Base-by-base conservation (phyloP, 2,797 vertebrate species). In the Peromyscus aztecus region DNA sequence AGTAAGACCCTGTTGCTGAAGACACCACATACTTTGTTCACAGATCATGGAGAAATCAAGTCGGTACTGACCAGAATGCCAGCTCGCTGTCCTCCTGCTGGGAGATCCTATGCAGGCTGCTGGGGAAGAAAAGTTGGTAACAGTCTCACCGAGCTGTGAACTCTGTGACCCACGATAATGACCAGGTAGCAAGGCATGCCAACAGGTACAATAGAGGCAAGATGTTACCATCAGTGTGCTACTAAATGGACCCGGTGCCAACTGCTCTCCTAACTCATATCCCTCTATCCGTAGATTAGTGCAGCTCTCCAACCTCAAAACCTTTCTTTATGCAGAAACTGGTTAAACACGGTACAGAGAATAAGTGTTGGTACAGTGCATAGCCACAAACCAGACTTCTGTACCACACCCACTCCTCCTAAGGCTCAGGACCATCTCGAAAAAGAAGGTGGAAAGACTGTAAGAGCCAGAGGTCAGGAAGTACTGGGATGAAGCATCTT, bases 341-440 rank as follows among this genome's bases (percentile, higher is more conserved):
- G 17, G 63, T 23, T 11, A 69, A 52, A 23, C 31, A 29, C 8
- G 1, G 16, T 10, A 7, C 24, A 37, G n/a, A 40, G 80, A 61
- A 11, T 31, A 40, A 61, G 27, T 43, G 57, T 63, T 1, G 0
- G 14, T 40, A 4, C 8, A 19, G 27, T 4, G 4, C 2, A 1
- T 4, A 31, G 37, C 37, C 24, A 31, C 57, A 43, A 43, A 40
- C 0, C 12, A 24, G 63, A 10, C 13, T 9, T 24, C 63, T 85
- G n/a, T 24, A n/a, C 34, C 43, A 52, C 4, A 8, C 31, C 83
- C 31, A 34, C 43, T n/a, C 43, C 19, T 49, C 43, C 19, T 19
- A 34, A 13, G 43, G 83, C 43, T 49, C 11, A 23, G 61, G 82
- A 67, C 12, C 63, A 24, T 34, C 29, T 65, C 11, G 3, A 34